These are phyloP conservation scores for Philaethria dido DNA, from an alignment of 2,888 invertebrate genomes.

Conservation along the genomic window DNA sequence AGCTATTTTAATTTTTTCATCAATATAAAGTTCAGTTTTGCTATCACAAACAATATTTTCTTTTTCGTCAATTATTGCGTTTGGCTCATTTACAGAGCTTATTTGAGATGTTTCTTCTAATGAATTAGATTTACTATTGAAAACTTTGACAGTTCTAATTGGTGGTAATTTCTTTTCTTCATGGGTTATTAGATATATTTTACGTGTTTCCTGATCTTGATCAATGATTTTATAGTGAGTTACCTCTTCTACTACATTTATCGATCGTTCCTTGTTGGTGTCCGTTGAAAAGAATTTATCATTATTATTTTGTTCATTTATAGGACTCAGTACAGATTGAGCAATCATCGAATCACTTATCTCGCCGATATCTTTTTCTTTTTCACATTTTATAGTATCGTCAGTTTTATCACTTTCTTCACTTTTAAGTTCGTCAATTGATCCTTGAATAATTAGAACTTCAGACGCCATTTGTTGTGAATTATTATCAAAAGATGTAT, in stretches of 20 bases:
- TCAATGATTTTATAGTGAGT: slow-evolving; percentile 60
- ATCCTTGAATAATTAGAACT: slow-evolving; percentile 64
- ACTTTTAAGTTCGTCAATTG: slow-evolving; percentile 35
- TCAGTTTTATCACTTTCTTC: slow-evolving; percentile 32
- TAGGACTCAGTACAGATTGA: slow-evolving; percentile 43
- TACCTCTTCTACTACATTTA: slow-evolving; percentile 64
- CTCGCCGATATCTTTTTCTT: background rate
- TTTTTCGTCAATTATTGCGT: background rate
- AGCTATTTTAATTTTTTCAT: background rate
- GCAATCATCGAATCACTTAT: slow-evolving; percentile 7
- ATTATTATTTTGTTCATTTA: slow-evolving; percentile 74
- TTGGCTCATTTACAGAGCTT: slow-evolving; percentile 42
- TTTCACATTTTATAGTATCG: background rate
- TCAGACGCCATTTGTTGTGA: slow-evolving; percentile 65
- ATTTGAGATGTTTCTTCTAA: slow-evolving; percentile 58
- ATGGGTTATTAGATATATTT: slow-evolving; percentile 87
- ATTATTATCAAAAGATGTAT: slow-evolving; percentile 42
- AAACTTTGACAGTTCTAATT: slow-evolving; percentile 81
- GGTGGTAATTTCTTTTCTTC: slow-evolving; percentile 88
- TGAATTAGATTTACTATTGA: slow-evolving; percentile 85
- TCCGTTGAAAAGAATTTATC: slow-evolving; percentile 64
- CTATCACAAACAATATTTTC: background rate
- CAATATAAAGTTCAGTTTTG: background rate
- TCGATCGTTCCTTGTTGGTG: slow-evolving; percentile 56
- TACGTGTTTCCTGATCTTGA: slow-evolving; percentile 68